Conservation (phyloP, 2,888 invertebrate species). For the Andricus quercusramuli region DNA sequence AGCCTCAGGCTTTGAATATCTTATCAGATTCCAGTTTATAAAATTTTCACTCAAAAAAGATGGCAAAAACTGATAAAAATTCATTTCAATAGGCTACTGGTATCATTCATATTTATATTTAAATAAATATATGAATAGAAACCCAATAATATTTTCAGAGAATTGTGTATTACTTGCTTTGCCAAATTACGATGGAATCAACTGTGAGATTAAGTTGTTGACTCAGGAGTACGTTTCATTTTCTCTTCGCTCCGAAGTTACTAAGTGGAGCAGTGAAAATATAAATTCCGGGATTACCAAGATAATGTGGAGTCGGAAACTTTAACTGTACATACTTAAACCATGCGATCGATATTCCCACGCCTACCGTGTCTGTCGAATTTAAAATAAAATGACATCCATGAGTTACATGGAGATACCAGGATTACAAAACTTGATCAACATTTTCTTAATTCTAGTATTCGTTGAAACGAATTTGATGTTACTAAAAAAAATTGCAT, state of each 20-base stretch:
- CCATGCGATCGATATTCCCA: slow-evolving; percentile 19
- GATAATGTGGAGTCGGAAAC: slow-evolving; percentile 49
- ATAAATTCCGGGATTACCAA: slow-evolving; percentile 57
- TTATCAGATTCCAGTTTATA: neutral
- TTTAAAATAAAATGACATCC: neutral
- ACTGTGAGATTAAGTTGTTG: slow-evolving; percentile 52
- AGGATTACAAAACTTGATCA: slow-evolving; percentile 14
- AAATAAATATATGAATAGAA: neutral
- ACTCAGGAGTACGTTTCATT: slow-evolving; percentile 50
- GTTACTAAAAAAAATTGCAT: too few relatives aligned
- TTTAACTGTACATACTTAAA: slow-evolving; percentile 15
- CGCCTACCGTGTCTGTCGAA: neutral
- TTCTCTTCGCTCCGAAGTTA: slow-evolving; percentile 47
- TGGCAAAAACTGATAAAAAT: too few relatives aligned
- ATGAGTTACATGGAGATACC: neutral
- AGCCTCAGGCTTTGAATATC: neutral
- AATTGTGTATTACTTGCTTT: neutral
- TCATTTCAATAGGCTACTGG: neutral
- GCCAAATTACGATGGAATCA: slow-evolving; percentile 40
- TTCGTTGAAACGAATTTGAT: too few relatives aligned
- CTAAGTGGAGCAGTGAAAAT: slow-evolving; percentile 58
- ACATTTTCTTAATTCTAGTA: neutral
- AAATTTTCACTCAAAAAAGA: neutral
- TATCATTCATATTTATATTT: neutral
- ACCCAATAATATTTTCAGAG: neutral